These are phyloP conservation scores for Psittacus erithacus DNA, from an alignment of 2,113 vertebrate species.

Conservation along the genomic window DNA sequence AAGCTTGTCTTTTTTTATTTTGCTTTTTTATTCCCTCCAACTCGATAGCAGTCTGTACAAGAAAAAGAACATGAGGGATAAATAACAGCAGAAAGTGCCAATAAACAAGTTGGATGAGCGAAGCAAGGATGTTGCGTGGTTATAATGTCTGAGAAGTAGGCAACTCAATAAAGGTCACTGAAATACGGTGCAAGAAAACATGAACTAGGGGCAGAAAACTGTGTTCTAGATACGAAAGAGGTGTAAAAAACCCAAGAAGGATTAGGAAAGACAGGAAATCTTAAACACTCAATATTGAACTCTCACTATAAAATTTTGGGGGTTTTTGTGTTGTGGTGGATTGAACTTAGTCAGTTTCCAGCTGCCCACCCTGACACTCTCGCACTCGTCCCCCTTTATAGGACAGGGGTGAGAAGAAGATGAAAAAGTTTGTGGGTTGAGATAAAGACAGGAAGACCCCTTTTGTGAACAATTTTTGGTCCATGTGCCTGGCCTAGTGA, in stretches of 20 bases:
- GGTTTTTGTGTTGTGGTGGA: rapidly evolving
- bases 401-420: neutral
- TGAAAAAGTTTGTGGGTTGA: neutral
- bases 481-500: neutral
- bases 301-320: neutral
- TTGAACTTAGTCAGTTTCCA: neutral
- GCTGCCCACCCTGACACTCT: neutral
- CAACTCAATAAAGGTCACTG: neutral
- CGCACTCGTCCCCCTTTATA: rapidly evolving
- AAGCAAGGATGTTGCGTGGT: neutral
- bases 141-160: neutral
- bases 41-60: neutral
- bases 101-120: neutral
- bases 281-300: neutral
- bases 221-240: neutral
- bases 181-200: neutral
- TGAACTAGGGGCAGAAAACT: neutral
- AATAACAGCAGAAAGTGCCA: neutral
- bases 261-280: neutral
- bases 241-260: neutral
- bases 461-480: neutral
- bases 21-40: neutral
- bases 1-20: neutral
- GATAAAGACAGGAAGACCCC: neutral
- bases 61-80: neutral